Evolutionary conservation across 2,797 vertebrate species (phyloP).

Genomic region (Aeoliscus strigatus): DNA sequence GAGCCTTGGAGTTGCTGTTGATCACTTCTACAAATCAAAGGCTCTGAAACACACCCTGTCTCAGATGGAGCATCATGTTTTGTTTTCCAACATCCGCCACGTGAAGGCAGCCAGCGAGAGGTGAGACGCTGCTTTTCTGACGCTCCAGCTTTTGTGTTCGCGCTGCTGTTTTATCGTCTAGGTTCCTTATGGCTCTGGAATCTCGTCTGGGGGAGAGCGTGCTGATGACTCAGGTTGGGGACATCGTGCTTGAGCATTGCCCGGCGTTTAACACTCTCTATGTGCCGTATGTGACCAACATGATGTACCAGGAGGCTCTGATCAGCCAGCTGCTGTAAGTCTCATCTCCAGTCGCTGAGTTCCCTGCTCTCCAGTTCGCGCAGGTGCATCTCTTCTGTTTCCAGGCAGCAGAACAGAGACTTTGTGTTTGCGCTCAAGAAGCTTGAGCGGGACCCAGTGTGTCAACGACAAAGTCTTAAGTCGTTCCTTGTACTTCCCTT

Average conservation of each 20-base stretch:
- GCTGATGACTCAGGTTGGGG: slow-evolving; percentile 67
- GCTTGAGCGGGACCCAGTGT: slow-evolving; percentile 73
- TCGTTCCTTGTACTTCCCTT: slow-evolving; percentile 82
- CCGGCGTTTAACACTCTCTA: slow-evolving; percentile 66
- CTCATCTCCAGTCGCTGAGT: neutral
- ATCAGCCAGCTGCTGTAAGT: slow-evolving; percentile 73
- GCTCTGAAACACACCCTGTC: slow-evolving; percentile 57
- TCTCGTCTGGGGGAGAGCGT: slow-evolving; percentile 59
- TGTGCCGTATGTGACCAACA: slow-evolving; percentile 80
- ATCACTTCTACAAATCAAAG: slow-evolving; percentile 70
- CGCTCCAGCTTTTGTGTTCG: too few relatives aligned
- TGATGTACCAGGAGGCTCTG: slow-evolving; percentile 80
- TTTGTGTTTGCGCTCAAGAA: slow-evolving; percentile 65
- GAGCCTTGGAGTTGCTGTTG: slow-evolving; percentile 72
- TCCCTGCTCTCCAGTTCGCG: too few relatives aligned
- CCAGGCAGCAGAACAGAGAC: slow-evolving; percentile 65
- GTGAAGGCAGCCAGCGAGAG: slow-evolving; percentile 61
- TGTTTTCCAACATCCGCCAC: slow-evolving; percentile 76
- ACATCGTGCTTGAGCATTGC: slow-evolving; percentile 69
- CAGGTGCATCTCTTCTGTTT: neutral
- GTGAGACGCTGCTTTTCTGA: too few relatives aligned
- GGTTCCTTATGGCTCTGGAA: slow-evolving; percentile 78
- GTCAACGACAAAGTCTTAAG: slow-evolving; percentile 76
- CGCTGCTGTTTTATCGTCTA: too few relatives aligned
- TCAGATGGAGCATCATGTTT: slow-evolving; percentile 64